Evolutionary conservation across 2,888 invertebrate genomes (phyloP), one percentile per base, ranked within the genome.

Genomic region (Amblyjoppa fuscipennis): DNA sequence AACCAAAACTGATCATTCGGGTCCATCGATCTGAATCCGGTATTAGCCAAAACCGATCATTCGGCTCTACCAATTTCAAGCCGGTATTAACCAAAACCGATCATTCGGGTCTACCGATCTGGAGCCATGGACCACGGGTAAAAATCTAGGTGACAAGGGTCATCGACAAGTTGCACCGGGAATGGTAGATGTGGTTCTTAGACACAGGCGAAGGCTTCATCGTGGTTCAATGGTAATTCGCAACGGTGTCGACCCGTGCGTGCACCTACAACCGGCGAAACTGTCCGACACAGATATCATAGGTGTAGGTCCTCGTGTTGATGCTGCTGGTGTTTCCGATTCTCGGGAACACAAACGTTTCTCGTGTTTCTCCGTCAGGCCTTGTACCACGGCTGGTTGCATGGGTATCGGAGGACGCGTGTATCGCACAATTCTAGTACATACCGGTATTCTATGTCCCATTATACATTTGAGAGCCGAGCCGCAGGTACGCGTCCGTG

Each of bases 311-410:
- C 70, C 3, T 25, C 75, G 64, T 64, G 59, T 70, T 31, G 51
- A 51, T 38, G 64, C 61, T 70, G 45, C 76, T 51, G 61, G 75
- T 76, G 16, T 11, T 64, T 70, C 25, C n/a, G 77, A 13, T 69
- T 77, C 69, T 56, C 41, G 38, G 53, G 53, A 56, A 69, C 56
- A 59, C 45, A 77, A 64, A 56, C 45, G 81, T 77, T 69, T 73
- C 61, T 25, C 70, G 64, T 75, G 82, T 82, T 85, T 49, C 73
- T 49, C 82, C 74, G 79, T 79, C 82, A 79, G 78, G 53, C 79
- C 74, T 66, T 71, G 78, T 82, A 82, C 81, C 74, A 69, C 49
- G 56, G 74, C 73, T 31, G 78, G 53, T 75, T 41, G 64, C 79
- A 61, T 82, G 28, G 53, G 53, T 56, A 53, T 64, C 51, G 75